These are phyloP conservation scores for Actinia tenebrosa DNA, from an alignment of 64 coral and sea anemone species.

Conservation along the genomic window DNA sequence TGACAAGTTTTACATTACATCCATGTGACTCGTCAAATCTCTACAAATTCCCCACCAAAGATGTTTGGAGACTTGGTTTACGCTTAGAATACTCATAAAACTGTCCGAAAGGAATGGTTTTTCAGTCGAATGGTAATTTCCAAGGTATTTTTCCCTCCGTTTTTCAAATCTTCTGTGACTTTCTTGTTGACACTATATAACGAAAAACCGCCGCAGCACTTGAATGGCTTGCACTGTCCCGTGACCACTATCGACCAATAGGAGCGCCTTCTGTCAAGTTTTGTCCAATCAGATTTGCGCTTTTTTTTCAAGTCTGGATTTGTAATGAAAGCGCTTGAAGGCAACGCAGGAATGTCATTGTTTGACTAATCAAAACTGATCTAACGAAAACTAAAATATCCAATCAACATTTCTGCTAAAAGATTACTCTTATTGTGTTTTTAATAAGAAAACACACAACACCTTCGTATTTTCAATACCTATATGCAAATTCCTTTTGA, in stretches of 20 bases:
- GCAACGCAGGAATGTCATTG: constrained; percentile 16
- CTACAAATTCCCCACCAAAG: not conserved
- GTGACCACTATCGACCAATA: constrained; percentile 61
- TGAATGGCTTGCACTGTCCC: constrained; percentile 66
- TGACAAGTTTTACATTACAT: not conserved
- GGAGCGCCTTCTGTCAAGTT: constrained; percentile 9
- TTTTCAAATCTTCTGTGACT: constrained; percentile 68
- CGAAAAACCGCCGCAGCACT: constrained; percentile 98
- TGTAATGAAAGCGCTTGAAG: not conserved
- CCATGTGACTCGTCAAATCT: not conserved
- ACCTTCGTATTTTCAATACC: not conserved
- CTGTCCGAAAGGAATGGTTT: not conserved
- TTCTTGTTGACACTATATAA: constrained; percentile 78
- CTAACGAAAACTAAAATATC: not conserved
- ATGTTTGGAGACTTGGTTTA: not conserved
- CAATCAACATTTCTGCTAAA: not conserved
- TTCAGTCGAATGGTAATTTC: not conserved
- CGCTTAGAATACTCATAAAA: not conserved
- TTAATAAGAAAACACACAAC: constrained; percentile 3
- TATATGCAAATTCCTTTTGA: not conserved
- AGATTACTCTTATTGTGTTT: constrained; percentile 16
- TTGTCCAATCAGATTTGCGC: constrained; percentile 42
- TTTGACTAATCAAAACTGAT: constrained; percentile 6
- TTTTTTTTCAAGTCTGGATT: not conserved
- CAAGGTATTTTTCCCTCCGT: constrained; percentile 15